Evolutionary conservation across 1,140 invertebrate species (phyloP).

Genomic region (Hycleus phaleratus): DNA sequence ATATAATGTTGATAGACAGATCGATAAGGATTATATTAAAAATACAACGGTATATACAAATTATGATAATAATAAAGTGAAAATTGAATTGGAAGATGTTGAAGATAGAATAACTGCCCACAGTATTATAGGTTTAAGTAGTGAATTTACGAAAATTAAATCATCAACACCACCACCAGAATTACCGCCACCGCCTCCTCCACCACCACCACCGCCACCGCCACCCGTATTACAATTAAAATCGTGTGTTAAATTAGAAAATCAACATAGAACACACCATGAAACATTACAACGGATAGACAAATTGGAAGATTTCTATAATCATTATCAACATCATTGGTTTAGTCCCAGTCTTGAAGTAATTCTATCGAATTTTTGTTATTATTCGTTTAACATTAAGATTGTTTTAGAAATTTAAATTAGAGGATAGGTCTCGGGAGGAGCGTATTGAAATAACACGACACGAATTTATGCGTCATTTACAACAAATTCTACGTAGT

Average conservation of each 20-base stretch:
- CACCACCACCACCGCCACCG: too few relatives aligned
- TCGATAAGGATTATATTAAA: constrained; percentile 14
- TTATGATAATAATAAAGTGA: constrained; percentile 19
- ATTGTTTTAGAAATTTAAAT: constrained; percentile 32
- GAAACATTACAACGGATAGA: constrained; percentile 39
- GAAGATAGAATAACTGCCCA: constrained; percentile 30
- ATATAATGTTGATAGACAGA: constrained; percentile 18
- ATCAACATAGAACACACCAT: constrained; percentile 27
- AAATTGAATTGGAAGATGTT: constrained; percentile 20
- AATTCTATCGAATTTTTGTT: not conserved
- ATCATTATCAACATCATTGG: constrained; percentile 39
- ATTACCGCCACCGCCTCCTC: too few relatives aligned
- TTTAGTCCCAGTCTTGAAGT: constrained; percentile 39
- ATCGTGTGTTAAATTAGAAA: constrained; percentile 23
- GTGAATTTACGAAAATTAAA: too few relatives aligned
- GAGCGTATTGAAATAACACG: constrained; percentile 39
- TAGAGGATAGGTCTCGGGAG: constrained; percentile 38
- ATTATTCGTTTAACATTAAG: not conserved
- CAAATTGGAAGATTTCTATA: constrained; percentile 27
- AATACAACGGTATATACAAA: constrained; percentile 12
- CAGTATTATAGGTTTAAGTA: constrained; percentile 36
- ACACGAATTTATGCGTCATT: constrained; percentile 35
- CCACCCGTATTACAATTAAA: constrained; percentile 10
- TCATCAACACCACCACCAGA: too few relatives aligned
- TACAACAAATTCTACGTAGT: constrained; percentile 35